These are phyloP conservation scores for Picus viridis DNA, from an alignment of 2,797 vertebrate species.

Conservation along the genomic window DNA sequence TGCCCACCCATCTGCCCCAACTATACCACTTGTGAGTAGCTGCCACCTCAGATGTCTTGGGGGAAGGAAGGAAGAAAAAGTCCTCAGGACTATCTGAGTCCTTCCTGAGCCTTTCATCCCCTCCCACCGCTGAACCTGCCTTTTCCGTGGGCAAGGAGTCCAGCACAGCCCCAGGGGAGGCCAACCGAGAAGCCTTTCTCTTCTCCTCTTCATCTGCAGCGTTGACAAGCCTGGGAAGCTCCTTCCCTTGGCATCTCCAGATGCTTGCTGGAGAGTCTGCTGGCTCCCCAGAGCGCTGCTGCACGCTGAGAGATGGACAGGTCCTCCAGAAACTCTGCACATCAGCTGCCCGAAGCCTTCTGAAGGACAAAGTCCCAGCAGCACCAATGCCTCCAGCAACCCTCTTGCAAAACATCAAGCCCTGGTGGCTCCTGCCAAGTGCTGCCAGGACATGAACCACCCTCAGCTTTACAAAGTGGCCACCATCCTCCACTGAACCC, in stretches of 20 bases:
- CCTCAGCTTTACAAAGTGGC: not conserved
- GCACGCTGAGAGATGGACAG: not conserved
- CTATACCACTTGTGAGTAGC: not conserved
- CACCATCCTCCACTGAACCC: not conserved
- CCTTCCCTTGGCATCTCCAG: not conserved
- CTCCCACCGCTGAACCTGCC: not conserved
- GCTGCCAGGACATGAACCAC: not conserved
- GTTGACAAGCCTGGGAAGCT: slow-evolving; percentile 18
- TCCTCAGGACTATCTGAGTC: not conserved
- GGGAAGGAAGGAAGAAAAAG: not conserved
- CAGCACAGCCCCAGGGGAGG: fast-evolving
- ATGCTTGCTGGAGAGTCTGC: fast-evolving
- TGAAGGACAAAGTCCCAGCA: slow-evolving; percentile 4
- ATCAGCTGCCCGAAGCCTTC: not conserved
- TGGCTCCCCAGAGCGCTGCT: not conserved
- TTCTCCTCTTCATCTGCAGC: not conserved
- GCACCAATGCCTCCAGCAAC: not conserved
- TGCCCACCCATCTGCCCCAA: fast-evolving
- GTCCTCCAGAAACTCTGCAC: not conserved
- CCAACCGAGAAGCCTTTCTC: not conserved
- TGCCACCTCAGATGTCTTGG: not conserved
- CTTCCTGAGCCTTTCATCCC: not conserved
- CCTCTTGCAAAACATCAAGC: not conserved
- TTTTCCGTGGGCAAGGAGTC: not conserved
- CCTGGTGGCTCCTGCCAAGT: not conserved